Evolutionary conservation across 1,140 invertebrate genomes (phyloP), one percentile per base, ranked within the genome.

Genomic region (Lucilia cuprina): DNA sequence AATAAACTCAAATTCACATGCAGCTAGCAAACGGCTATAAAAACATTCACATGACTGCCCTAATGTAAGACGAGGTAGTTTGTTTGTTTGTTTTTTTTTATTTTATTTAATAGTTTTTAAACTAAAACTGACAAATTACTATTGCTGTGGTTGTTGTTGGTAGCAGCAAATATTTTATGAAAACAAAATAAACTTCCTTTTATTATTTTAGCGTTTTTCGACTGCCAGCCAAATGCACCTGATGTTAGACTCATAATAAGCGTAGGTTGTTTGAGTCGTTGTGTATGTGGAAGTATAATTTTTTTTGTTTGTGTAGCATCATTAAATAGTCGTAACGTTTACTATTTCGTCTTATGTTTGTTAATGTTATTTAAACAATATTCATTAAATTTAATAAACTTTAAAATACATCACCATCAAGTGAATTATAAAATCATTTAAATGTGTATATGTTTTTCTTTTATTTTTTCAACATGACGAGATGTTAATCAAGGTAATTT

Each of bases 71-170:
- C 19, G 12, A 21, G 8, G 65, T 70, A 65, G n/a, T 65, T 65
- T 65, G 25, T 30, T 30, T 30, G 25, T 17, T 60, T 17, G 14
- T 60, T 60, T 60, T 60, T 60, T 60, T 5, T 60, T n/a, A n/a
- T 14, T n/a, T 17, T 70, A 7, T 70, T 21, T 70, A 70, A 70
- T 70, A 12, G n/a, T 70, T 14, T 65, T 70, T 21, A 70, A 70
- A 70, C 19, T 70, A 70, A 70, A 70, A 70, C 65, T 70, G 65
- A 70, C 65, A 70, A 70, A 70, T 70, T 70, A 21, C 65, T 70
- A 10, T 21, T 70, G 12, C 14, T 17, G 55, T 60, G 2, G 55
- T n/a, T 17, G 55, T 60, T 14, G 55, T n/a, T 70, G 65, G 65
- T 70, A 70, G 65, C 65, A 41, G 41, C 41, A 60, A n/a, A 14